phyloP scores from a whole-genome alignment of 1,140 invertebrate genomes.

The Pseudomyrmex pallidus region DNA sequence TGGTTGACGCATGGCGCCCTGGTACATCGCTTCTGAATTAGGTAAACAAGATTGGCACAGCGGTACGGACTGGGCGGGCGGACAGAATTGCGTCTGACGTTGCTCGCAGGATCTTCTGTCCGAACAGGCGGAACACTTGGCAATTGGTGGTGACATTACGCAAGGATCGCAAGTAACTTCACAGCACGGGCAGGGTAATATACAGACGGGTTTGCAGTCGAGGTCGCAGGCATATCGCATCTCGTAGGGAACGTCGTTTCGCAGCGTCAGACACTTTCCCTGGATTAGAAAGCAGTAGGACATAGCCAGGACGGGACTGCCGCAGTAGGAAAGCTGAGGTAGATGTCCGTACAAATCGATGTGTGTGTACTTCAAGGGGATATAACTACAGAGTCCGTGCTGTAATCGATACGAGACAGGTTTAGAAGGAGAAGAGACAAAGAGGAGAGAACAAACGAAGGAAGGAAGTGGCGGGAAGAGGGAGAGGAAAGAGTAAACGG shows the following conservation, averaged over 20 bases:
- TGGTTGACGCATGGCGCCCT: slow-evolving; percentile 67
- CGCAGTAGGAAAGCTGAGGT: slow-evolving; percentile 72
- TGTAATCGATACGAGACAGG: slow-evolving; percentile 69
- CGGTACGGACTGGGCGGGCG: background rate
- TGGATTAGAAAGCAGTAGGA: slow-evolving; percentile 81
- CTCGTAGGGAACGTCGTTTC: slow-evolving; percentile 71
- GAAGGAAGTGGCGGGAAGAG: background rate
- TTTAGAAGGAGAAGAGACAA: background rate
- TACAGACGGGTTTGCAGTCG: slow-evolving; percentile 74
- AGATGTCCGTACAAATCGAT: slow-evolving; percentile 77
- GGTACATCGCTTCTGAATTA: slow-evolving; percentile 57
- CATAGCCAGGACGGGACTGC: slow-evolving; percentile 78
- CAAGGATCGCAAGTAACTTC: slow-evolving; percentile 54
- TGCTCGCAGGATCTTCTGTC: slow-evolving; percentile 44
- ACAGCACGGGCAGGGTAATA: slow-evolving; percentile 66
- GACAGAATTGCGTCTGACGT: slow-evolving; percentile 13
- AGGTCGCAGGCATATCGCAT: slow-evolving; percentile 76
- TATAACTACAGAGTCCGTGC: slow-evolving; percentile 80
- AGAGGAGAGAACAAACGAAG: background rate
- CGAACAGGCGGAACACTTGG: slow-evolving; percentile 28
- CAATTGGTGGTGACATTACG: background rate
- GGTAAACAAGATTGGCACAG: slow-evolving; percentile 30
- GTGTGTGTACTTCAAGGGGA: slow-evolving; percentile 81
- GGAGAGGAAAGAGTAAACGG: background rate
- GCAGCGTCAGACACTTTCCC: slow-evolving; percentile 79